Evolutionary conservation across 2,113 vertebrate species (phyloP), one percentile per base, ranked within the genome.

Genomic region (Dinomys branickii): DNA sequence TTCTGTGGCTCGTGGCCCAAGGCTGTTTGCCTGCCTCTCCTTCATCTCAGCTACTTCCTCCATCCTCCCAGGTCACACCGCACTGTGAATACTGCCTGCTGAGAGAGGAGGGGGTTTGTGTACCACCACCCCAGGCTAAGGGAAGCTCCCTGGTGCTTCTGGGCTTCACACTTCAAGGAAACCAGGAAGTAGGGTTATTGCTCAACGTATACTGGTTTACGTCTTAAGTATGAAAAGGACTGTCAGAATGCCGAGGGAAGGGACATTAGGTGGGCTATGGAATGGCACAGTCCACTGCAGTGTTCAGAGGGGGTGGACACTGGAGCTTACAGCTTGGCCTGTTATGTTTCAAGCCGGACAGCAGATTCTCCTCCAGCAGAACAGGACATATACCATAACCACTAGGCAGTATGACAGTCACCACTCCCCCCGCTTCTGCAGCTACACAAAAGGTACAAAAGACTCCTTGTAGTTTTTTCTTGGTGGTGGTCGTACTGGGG

Each of bases 101-200:
- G 22, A 59, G 94, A 81, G 38, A 50, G 56, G 33, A 38, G 92
- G 88, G 73, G 88, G 22, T 77, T 56, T 93, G 54, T 56, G 80
- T 26, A 44, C 65, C 17, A 10, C 65, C 28, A 3, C 44, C 50
- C 58, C 12, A 28, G 87, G 92, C 65, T 26, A n/a, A 83, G 86
- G 65, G 73, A 85, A 35, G 50, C 19, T 33, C 65, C 87, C 85
- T 38, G 50, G 28, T 65, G 75, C 69, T 41, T 80, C 90, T 50
- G 67, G 85, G 52, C 63, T 71, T 96, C 65, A 61, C 13, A 59
- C 30, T 73, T 75, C 77, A 69, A 71, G 84, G 92, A 94, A 54
- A 61, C 86, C 38, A 58, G 93, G 88, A 82, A 77, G 47, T 44
- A 52, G 71, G 88, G 90, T 95, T 95, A 97, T 96, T 97, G 95